Base-by-base conservation (phyloP, 2,888 invertebrate species). In the Ceratothoa steindachneri region DNA sequence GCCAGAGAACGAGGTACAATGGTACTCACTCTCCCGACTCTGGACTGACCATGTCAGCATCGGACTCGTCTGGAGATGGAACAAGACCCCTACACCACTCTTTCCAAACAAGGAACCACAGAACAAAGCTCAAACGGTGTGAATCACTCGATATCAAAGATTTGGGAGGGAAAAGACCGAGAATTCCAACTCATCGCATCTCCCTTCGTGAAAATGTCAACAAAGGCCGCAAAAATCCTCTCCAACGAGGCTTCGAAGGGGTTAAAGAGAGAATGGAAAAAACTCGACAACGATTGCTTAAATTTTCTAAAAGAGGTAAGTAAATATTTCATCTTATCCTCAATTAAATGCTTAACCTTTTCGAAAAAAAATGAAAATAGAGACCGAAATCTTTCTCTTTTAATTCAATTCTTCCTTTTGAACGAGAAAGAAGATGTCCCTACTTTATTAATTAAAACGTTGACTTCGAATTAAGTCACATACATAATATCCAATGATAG, bases 21-120 rank as follows among this genome's bases (percentile, higher is more conserved):
- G 68, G 73, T 29, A 69, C 77, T 5, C 68, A 72, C 7, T 77
- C 77, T 0, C 74, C 75, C 1, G 77, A 77, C 67, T 77, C 77
- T 1, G 77, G 77, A 28, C 73, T 77, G 41, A 73, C 75, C 9
- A 69, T 73, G 3, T 77, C 77, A 0, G 74, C 74, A 15, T 74
- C 77, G 15, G 77, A 74, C 51, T 74, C 77, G 15, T 72, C 70
- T 9, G 72, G 77, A 52, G 74, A 74, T 22, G 66, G 66, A 24
- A 27, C 51, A 19, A 64, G 30, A 19, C 68, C 68, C 5, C 52
- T 65, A 0, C 60, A 64, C 19, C 22, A 53, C 15, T 55, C 55
- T 1, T 30, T 66, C 1, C 55, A 66, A 27, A 28, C 41, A 15
- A 64, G 65, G 29, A 70, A 65, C 15, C 55, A 60, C 30, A 22